phyloP scores from a whole-genome alignment of 2,888 invertebrate genomes.

The Urechis unicinctus region DNA sequence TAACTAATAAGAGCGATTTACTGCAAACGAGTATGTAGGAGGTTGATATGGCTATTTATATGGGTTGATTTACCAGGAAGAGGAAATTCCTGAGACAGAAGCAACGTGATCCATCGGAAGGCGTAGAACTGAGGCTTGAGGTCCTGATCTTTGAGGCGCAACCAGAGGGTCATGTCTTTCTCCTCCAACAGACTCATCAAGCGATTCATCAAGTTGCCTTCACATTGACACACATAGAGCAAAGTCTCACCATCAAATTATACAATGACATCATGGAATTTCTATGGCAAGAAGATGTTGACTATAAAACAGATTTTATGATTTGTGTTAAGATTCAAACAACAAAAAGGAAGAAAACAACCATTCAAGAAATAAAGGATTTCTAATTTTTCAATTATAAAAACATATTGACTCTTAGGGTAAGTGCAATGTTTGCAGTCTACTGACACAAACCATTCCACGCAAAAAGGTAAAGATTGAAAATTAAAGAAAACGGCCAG shows the following conservation, averaged over 20 bases:
- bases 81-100: constrained; percentile 95
- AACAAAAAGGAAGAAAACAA: too few species aligned
- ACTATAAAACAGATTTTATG: too few species aligned
- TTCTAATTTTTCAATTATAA: too few species aligned
- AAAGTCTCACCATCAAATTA: too few species aligned
- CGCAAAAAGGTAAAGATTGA: too few species aligned
- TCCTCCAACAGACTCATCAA: constrained; percentile 70
- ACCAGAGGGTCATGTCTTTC: constrained; percentile 72
- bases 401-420: too few species aligned
- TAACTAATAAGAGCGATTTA: constrained; percentile 1
- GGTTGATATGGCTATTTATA: not conserved
- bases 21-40: not conserved
- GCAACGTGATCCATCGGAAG: constrained; percentile 92
- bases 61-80: constrained; percentile 60
- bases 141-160: constrained; percentile 71
- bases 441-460: too few species aligned
- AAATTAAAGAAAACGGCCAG: not conserved
- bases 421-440: too few species aligned
- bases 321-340: too few species aligned
- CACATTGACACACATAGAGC: constrained; percentile 7
- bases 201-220: constrained; percentile 67
- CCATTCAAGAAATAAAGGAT: too few species aligned
- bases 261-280: too few species aligned
- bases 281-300: too few species aligned
- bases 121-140: constrained; percentile 93